These are phyloP conservation scores for Meandrusa payeni DNA, from an alignment of 2,888 invertebrate genomes.

Conservation along the genomic window DNA sequence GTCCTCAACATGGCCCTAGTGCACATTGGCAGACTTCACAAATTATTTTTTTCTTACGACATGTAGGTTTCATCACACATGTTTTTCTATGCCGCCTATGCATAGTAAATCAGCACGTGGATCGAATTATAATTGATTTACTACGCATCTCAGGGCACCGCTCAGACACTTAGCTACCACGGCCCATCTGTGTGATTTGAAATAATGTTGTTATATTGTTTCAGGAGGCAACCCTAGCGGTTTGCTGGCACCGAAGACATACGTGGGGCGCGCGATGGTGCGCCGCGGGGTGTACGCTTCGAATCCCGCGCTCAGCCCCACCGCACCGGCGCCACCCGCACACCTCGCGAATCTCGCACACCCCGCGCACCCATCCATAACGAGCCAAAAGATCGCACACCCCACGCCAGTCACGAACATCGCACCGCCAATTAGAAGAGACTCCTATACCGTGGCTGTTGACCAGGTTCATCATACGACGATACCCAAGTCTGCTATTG, in stretches of 20 bases:
- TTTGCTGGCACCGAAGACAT: conserved; percentile 29
- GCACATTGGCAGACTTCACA: too few relatives aligned
- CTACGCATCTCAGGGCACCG: too few relatives aligned
- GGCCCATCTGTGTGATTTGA: too few relatives aligned
- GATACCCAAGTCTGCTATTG: too few relatives aligned
- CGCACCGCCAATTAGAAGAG: conserved; percentile 33
- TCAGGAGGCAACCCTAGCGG: conserved; percentile 31
- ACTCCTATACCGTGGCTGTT: conserved; percentile 40
- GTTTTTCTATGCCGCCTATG: too few relatives aligned
- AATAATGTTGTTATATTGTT: conserved; percentile 1
- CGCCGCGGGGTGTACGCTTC: conserved; percentile 22
- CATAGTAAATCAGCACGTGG: too few relatives aligned
- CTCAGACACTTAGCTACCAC: too few relatives aligned
- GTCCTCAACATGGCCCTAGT: too few relatives aligned
- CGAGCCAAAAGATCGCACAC: conserved; percentile 20
- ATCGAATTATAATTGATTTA: too few relatives aligned
- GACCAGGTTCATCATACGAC: conserved; percentile 29
- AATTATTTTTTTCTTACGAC: too few relatives aligned
- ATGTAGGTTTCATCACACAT: too few relatives aligned
- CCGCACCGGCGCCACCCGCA: conserved; percentile 33
- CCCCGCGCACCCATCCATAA: conserved; percentile 41
- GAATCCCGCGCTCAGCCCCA: conserved; percentile 58
- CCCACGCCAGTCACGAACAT: conserved; percentile 31
- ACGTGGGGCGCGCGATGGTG: conserved; percentile 44
- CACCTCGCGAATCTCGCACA: conserved; percentile 45